Evolutionary conservation across 2,113 vertebrate species (phyloP), one percentile per base, ranked within the genome.

Genomic region (Tragelaphus imberbis): DNA sequence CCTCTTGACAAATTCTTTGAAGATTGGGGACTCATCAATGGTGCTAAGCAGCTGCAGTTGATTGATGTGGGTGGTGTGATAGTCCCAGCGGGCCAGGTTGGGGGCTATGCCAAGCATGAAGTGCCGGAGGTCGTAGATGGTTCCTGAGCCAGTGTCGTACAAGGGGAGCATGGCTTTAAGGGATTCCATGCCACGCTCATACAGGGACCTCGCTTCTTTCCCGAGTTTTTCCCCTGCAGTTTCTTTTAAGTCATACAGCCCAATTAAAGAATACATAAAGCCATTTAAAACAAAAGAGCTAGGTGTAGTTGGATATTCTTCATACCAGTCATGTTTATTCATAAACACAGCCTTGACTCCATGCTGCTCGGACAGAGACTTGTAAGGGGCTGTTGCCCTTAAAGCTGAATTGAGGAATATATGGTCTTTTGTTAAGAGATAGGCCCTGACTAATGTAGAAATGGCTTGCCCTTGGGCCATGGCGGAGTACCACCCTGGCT

Each of bases 61-160:
- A 98, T 99, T 99, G 98, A 99, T 99, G 99, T 99, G 99, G 7
- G 99, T 99, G 97, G 99, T 99, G 98, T 99, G 99, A 92, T 99
- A 99, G 98, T 99, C 99, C 99, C 99, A 99, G 53, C 99, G 99
- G 1, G 99, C 99, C 98, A 99, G 98, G 99, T 99, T 99, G 98
- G 99, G 99, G 2, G 99, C 99, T 0, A 99, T 99, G 98, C 99
- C 99, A 2, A 99, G 98, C 99, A 99, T 99, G 98, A 99, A 99
- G 99, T 99, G 99, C 28, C 99, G 99, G 17, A 99, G 99, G 99
- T 99, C 99, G 0, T 99, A 99, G 98, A 99, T 99, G 98, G 99
- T 99, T 30, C 99, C 99, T 0, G 99, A 99, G 96, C 99, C 99
- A 0, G 99, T 99, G 99, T 99, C 99, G 2, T 99, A 99, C 92